Percentiles rank a stretch among this genome's conserved stretches.
These are phyloP conservation scores for Gyps fulvus DNA, from an alignment of 2,113 vertebrate genomes.

Conservation along the genomic window DNA sequence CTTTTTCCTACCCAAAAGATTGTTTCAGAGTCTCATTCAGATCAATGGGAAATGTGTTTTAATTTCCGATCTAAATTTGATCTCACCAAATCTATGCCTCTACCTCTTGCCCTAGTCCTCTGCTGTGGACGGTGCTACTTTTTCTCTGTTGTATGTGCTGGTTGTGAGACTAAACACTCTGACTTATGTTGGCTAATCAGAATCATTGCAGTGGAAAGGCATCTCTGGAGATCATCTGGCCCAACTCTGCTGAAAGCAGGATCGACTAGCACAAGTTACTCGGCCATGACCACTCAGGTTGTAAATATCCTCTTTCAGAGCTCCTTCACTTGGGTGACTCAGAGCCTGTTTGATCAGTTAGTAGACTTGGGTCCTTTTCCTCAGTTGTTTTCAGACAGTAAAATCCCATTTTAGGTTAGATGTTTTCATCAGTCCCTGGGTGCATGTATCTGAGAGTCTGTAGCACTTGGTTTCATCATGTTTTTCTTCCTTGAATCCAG, in stretches of 20 bases:
- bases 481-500: not conserved
- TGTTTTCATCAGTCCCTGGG: not conserved
- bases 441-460: not conserved
- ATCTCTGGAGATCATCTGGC: not conserved
- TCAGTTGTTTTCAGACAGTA: not conserved
- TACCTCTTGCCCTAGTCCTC: not conserved
- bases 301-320: not conserved
- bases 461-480: rapidly evolving
- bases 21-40: not conserved
- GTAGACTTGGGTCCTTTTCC: not conserved
- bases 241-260: not conserved
- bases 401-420: not conserved
- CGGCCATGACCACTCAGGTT: not conserved
- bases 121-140: not conserved
- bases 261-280: not conserved
- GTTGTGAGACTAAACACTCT: not conserved
- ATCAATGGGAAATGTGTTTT: not conserved
- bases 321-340: not conserved
- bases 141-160: not conserved
- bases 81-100: not conserved
- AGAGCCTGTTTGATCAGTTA: not conserved
- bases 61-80: not conserved
- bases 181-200: not conserved
- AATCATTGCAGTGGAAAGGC: not conserved
- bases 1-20: not conserved